These are phyloP conservation scores for Parus major DNA, from an alignment of 2,113 vertebrate genomes.

Conservation along the genomic window DNA sequence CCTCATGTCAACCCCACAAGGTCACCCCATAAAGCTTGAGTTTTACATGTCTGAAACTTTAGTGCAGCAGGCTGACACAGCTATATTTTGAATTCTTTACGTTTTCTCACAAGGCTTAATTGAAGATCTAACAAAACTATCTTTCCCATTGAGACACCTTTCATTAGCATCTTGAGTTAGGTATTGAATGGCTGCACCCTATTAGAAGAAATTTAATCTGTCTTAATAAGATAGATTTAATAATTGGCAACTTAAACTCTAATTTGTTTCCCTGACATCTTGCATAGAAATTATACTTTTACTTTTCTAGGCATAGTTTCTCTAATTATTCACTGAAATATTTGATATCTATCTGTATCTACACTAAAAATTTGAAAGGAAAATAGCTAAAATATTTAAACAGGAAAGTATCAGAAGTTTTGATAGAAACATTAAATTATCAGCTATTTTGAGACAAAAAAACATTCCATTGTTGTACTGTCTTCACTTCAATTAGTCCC, in stretches of 20 bases:
- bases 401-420: not conserved
- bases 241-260: not conserved
- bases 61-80: not conserved
- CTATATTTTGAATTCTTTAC: not conserved
- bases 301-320: not conserved
- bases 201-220: not conserved
- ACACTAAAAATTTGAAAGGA: not conserved
- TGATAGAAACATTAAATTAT: not conserved
- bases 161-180: not conserved
- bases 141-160: not conserved
- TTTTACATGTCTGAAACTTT: not conserved
- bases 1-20: not conserved
- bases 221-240: not conserved
- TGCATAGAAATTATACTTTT: not conserved
- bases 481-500: not conserved
- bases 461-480: not conserved
- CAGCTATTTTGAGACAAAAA: not conserved
- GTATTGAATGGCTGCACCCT: not conserved
- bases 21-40: not conserved
- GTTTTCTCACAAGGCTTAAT: not conserved
- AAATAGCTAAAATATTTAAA: not conserved
- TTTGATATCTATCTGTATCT: not conserved
- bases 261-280: not conserved
- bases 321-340: not conserved
- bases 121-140: not conserved